Conservation (phyloP, 1,140 invertebrate species). For the Bombus picipes region DNA sequence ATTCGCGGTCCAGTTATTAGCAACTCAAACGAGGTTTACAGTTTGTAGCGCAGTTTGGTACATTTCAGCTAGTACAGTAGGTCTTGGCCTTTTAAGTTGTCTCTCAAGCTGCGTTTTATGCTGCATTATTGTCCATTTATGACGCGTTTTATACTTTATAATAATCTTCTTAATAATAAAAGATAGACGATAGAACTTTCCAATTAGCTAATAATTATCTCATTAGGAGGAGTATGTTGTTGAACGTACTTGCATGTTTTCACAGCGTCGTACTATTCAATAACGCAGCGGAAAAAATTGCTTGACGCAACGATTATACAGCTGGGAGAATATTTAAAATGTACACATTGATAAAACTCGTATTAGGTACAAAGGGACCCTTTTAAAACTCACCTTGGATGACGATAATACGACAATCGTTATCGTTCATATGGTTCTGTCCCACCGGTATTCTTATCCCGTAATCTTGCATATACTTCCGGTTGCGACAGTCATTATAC, state of each 20-base stretch:
- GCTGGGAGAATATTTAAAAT: not conserved
- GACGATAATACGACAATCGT: constrained; percentile 33
- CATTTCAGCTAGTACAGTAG: no score
- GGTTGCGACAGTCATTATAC: constrained; percentile 50
- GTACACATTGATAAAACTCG: not conserved
- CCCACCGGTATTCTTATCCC: constrained; percentile 13
- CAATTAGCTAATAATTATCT: not conserved
- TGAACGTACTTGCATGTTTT: not conserved
- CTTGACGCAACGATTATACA: not conserved
- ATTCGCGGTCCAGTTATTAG: no score
- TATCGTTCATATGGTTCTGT: constrained; percentile 31
- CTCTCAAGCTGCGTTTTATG: no score
- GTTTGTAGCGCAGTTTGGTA: no score
- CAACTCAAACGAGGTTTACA: no score
- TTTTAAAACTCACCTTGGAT: constrained; percentile 36
- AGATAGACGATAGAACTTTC: no score
- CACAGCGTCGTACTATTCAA: no score
- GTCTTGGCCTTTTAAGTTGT: no score
- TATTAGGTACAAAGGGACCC: not conserved
- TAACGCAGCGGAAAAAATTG: not conserved
- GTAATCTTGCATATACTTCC: constrained; percentile 56
- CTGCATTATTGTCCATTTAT: no score
- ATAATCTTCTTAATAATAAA: no score
- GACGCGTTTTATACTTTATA: no score
- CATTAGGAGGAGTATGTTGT: not conserved